Percentiles rank a stretch among this genome's conserved stretches.
Conservation (phyloP, 2,888 invertebrate genomes). For the Caenorhabditis becei region DNA sequence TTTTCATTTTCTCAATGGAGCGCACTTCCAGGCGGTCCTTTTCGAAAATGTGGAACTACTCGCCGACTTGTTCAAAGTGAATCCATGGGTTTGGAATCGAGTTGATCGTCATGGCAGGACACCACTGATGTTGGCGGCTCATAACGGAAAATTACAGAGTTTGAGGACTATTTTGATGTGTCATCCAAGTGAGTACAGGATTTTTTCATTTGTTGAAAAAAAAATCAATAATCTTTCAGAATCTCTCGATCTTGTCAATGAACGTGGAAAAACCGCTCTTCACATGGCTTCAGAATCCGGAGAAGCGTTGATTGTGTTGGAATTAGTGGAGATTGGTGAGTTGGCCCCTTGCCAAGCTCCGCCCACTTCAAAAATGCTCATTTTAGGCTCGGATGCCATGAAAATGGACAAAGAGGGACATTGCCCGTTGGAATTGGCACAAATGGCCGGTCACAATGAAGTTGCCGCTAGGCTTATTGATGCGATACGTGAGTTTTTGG, state of each 20-base stretch:
- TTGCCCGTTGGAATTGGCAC: slow-evolving; percentile 87
- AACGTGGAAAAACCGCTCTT: slow-evolving; percentile 74
- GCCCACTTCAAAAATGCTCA: background rate
- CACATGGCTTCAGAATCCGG: slow-evolving; percentile 78
- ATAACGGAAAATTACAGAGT: slow-evolving; percentile 85
- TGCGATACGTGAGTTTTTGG: slow-evolving; percentile 72
- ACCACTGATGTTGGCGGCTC: slow-evolving; percentile 89
- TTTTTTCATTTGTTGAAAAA: background rate
- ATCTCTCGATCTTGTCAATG: slow-evolving; percentile 67
- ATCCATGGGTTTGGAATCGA: slow-evolving; percentile 68
- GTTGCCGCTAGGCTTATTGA: slow-evolving; percentile 78
- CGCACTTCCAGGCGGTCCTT: slow-evolving; percentile 86
- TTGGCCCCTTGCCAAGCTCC: background rate
- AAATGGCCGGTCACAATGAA: slow-evolving; percentile 86
- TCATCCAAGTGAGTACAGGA: slow-evolving; percentile 39
- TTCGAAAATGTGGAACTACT: slow-evolving; percentile 92
- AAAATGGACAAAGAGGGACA: slow-evolving; percentile 85
- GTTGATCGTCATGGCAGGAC: slow-evolving; percentile 84
- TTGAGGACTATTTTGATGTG: slow-evolving; percentile 82
- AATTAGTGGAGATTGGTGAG: slow-evolving; percentile 45
- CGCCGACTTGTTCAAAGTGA: slow-evolving; percentile 87
- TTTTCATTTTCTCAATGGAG: background rate
- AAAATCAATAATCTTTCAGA: slow-evolving; percentile 26
- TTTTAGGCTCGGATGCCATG: slow-evolving; percentile 58
- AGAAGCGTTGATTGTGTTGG: slow-evolving; percentile 66